Percentiles rank a stretch among this genome's conserved stretches.
Evolutionary conservation across 1,140 invertebrate species (phyloP).

Genomic region (Tetragnatha versicolor): DNA sequence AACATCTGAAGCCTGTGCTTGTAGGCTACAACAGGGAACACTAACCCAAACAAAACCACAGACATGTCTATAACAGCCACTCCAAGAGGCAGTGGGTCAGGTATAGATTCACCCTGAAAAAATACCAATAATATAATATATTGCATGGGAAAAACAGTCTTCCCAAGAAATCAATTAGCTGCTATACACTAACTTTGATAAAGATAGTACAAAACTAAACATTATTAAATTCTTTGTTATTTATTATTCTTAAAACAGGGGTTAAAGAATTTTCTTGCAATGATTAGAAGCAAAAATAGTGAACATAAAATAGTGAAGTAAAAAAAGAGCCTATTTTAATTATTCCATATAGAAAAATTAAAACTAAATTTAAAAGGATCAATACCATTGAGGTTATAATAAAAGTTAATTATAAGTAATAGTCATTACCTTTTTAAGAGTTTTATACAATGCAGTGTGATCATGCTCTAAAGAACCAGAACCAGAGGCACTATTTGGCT

Average conservation of each 20-base stretch:
- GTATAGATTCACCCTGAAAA: constrained; percentile 70
- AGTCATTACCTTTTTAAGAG: constrained; percentile 32
- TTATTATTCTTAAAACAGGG: background rate
- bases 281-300: background rate
- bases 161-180: background rate
- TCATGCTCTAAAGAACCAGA: constrained; percentile 96
- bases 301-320: too few species aligned
- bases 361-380: background rate
- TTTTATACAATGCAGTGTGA: constrained; percentile 85
- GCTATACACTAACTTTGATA: too few species aligned
- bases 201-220: too few species aligned
- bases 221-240: background rate
- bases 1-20: constrained; percentile 97
- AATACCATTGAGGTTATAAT: too few species aligned
- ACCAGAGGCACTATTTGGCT: constrained; percentile 90
- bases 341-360: background rate
- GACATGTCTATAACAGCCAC: constrained; percentile 96
- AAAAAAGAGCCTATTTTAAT: too few species aligned
- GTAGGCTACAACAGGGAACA: constrained; percentile 92
- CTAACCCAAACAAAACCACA: constrained; percentile 88
- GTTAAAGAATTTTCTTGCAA: background rate
- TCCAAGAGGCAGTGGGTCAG: constrained; percentile 87
- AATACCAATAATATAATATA: background rate
- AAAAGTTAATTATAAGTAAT: background rate
- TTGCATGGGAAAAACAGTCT: background rate